phyloP scores from a whole-genome alignment of 2,888 invertebrate genomes.

The Phyllotreta cruciferae region DNA sequence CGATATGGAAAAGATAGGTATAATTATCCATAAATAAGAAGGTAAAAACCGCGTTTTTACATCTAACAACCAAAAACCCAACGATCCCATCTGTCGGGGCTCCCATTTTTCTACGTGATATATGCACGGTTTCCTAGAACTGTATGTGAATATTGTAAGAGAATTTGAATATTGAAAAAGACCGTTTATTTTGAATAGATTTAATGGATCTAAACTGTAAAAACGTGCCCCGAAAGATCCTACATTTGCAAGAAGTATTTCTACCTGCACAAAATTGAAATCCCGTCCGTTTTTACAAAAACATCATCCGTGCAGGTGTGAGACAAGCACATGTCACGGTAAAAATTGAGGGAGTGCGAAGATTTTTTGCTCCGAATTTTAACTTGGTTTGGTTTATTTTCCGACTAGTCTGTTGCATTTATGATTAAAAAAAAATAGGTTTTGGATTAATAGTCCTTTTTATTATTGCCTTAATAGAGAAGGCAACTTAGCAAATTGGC shows the following conservation, averaged over 20 bases:
- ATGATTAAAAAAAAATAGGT: neutral
- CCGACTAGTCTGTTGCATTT: neutral
- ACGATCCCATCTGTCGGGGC: conserved; percentile 28
- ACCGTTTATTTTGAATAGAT: conserved; percentile 41
- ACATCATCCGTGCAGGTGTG: conserved; percentile 54
- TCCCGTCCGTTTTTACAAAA: conserved; percentile 44
- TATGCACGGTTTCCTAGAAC: conserved; percentile 36
- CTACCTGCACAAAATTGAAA: conserved; percentile 51
- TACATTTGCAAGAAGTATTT: conserved; percentile 45
- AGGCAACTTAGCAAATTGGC: too few relatives aligned
- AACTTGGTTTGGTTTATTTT: neutral
- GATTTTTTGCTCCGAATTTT: conserved; percentile 15
- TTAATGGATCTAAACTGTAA: conserved; percentile 43
- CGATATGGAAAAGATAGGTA: too few relatives aligned
- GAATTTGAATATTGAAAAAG: conserved; percentile 43
- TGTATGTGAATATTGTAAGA: conserved; percentile 32
- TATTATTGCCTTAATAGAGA: too few relatives aligned
- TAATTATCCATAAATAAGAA: too few relatives aligned
- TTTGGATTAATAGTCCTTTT: too few relatives aligned
- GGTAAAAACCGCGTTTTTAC: too few relatives aligned
- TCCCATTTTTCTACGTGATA: conserved; percentile 34
- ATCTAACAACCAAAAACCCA: conserved; percentile 9
- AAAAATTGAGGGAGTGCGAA: conserved; percentile 43
- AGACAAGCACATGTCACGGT: conserved; percentile 52
- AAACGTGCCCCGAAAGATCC: conserved; percentile 42